Conservation (phyloP, 1,140 invertebrate genomes). For the Cyclargus thomasi region DNA sequence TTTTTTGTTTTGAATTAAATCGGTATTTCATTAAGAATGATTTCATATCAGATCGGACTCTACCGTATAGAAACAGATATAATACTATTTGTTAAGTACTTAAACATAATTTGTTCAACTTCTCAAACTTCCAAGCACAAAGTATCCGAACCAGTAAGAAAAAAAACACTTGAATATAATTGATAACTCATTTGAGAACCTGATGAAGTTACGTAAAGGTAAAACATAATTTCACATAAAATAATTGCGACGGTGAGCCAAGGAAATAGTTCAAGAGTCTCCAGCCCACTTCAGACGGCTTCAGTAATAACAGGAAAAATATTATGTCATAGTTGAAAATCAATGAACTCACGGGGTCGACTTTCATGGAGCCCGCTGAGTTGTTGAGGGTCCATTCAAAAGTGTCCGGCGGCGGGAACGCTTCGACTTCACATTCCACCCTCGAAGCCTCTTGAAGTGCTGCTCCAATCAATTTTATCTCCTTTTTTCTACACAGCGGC, state of each 20-base stretch:
- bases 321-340: constrained; percentile 13
- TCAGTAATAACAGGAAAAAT: constrained; percentile 12
- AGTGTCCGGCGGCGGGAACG: constrained; percentile 86
- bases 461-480: constrained; percentile 89
- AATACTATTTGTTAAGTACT: too few species aligned
- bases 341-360: constrained; percentile 66
- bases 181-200: too few species aligned
- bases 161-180: too few species aligned
- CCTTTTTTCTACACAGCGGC: constrained; percentile 86
- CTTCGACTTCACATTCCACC: constrained; percentile 89
- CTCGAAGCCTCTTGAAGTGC: constrained; percentile 87
- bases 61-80: too few species aligned
- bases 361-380: constrained; percentile 86
- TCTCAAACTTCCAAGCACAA: too few species aligned
- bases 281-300: not conserved
- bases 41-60: too few species aligned
- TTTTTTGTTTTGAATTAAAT: too few species aligned
- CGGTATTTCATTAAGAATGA: too few species aligned
- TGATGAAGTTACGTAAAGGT: too few species aligned
- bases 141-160: too few species aligned
- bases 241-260: not conserved
- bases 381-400: constrained; percentile 95
- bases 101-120: too few species aligned
- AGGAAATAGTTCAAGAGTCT: not conserved
- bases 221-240: not conserved